Percentiles rank a stretch among this genome's conserved stretches.
phyloP scores from a whole-genome alignment of 2,113 vertebrate species.

The Falco punctatus region DNA sequence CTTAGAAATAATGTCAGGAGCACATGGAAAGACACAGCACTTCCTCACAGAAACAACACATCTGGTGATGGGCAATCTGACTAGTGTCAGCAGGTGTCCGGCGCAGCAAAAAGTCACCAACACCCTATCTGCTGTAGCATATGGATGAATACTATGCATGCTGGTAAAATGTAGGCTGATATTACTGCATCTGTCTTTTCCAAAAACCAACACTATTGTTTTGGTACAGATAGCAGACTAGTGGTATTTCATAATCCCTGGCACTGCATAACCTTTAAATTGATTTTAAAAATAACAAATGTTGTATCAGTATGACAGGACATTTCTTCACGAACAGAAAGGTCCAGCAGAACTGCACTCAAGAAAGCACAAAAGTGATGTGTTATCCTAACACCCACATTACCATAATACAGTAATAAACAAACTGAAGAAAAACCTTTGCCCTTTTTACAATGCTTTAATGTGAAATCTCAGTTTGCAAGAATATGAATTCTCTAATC shows the following conservation, averaged over 20 bases:
- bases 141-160: not conserved
- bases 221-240: not conserved
- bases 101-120: not conserved
- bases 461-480: not conserved
- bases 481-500: not conserved
- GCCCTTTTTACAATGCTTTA: not conserved
- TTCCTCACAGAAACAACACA: constrained; percentile 4
- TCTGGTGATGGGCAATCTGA: constrained; percentile 7
- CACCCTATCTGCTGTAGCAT: not conserved
- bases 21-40: not conserved
- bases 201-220: not conserved
- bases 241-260: constrained; percentile 10
- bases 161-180: not conserved
- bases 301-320: not conserved
- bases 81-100: not conserved
- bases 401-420: not conserved
- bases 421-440: not conserved
- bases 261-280: not conserved
- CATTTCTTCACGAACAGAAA: not conserved
- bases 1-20: not conserved
- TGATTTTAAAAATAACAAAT: constrained; percentile 7
- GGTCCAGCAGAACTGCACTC: not conserved
- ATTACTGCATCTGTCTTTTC: constrained; percentile 35
- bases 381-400: not conserved
- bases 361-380: not conserved